phyloP scores from a whole-genome alignment of 2,113 vertebrate species.

The Aegypius monachus region DNA sequence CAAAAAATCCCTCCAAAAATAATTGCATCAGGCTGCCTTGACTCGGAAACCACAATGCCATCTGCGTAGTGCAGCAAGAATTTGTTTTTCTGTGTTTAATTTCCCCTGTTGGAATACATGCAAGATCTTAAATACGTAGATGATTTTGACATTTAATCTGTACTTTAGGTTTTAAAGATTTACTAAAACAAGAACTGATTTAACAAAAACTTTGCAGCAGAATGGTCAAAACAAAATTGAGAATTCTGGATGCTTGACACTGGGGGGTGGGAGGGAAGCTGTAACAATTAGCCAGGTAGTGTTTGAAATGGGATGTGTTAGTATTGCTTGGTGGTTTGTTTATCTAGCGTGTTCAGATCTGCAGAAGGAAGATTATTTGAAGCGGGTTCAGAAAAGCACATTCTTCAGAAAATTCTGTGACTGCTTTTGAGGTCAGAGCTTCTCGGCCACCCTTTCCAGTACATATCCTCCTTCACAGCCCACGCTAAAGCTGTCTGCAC shows the following conservation, averaged over 20 bases:
- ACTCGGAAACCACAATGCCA: background rate
- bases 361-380: background rate
- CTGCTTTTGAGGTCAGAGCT: slow-evolving; percentile 1
- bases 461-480: background rate
- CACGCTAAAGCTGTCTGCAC: background rate
- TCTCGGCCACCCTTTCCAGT: background rate
- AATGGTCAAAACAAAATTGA: background rate
- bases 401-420: background rate
- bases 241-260: background rate
- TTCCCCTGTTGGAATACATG: background rate
- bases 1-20: background rate
- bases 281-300: fast-evolving
- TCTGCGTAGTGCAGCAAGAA: background rate
- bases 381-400: background rate
- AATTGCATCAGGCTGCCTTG: background rate
- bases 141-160: background rate
- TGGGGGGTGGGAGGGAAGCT: background rate
- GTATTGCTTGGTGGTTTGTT: background rate
- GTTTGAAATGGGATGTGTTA: background rate
- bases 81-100: slow-evolving; percentile 26
- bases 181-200: background rate
- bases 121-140: background rate
- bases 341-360: fast-evolving
- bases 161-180: background rate
- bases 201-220: background rate